These are phyloP conservation scores for Protonibea diacanthus DNA, from an alignment of 2,797 vertebrate genomes.

Conservation along the genomic window DNA sequence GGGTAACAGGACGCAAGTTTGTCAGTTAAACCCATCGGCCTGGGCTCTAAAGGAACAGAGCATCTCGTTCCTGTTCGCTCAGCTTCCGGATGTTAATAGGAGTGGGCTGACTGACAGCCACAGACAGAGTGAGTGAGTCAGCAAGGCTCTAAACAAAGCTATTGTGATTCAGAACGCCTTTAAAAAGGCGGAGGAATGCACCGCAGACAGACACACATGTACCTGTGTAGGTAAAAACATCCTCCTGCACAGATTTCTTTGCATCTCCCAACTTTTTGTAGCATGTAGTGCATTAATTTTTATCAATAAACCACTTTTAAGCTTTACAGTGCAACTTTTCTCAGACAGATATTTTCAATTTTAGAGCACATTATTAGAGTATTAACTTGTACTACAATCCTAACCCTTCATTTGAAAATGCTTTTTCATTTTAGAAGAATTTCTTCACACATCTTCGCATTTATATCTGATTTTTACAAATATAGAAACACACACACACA, in stretches of 20 bases:
- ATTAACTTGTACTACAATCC: neutral
- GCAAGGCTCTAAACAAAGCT: slow-evolving; percentile 55
- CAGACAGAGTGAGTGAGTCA: slow-evolving; percentile 62
- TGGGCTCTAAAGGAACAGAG: slow-evolving; percentile 51
- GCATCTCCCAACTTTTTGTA: neutral
- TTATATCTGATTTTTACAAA: slow-evolving; percentile 33
- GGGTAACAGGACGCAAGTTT: slow-evolving; percentile 12
- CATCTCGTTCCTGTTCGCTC: slow-evolving; percentile 61
- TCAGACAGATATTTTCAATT: neutral
- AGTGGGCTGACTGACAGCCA: slow-evolving; percentile 68
- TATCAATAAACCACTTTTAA: neutral
- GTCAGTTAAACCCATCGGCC: slow-evolving; percentile 37
- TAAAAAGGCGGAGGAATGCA: slow-evolving; percentile 31
- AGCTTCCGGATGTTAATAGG: slow-evolving; percentile 58
- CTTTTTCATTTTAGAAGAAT: slow-evolving; percentile 16
- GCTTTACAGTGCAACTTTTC: neutral
- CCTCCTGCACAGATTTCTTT: neutral
- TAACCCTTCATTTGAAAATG: neutral
- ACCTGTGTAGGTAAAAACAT: neutral
- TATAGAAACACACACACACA: slow-evolving; percentile 22
- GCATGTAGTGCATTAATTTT: neutral
- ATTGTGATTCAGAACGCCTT: slow-evolving; percentile 61
- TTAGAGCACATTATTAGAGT: neutral
- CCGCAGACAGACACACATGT: slow-evolving; percentile 18
- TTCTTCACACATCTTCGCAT: slow-evolving; percentile 14